Evolutionary conservation across 2,888 invertebrate genomes (phyloP).

Genomic region (Macrophya annulata): DNA sequence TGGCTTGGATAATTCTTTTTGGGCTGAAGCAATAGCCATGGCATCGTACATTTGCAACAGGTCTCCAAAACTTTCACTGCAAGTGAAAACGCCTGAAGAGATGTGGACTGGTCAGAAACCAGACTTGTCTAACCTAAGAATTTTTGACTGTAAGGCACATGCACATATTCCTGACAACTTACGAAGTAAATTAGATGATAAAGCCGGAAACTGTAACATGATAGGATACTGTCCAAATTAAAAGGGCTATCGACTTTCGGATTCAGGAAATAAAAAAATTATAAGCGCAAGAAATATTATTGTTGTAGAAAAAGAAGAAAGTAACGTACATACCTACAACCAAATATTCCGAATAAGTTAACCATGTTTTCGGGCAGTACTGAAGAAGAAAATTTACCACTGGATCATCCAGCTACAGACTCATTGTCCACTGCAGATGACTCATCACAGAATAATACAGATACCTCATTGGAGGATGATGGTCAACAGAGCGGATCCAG

Average conservation of each 20-base stretch:
- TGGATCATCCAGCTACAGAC: no score
- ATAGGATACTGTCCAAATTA: conserved; percentile 59
- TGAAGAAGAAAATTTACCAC: not conserved
- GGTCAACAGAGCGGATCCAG: no score
- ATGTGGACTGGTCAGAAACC: conserved; percentile 67
- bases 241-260: conserved; percentile 69
- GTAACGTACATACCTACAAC: not conserved
- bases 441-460: no score
- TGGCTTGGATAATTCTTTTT: conserved; percentile 64
- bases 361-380: not conserved
- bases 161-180: conserved; percentile 73
- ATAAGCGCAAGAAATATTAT: conserved; percentile 14
- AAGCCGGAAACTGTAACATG: conserved; percentile 71
- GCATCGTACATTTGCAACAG: conserved; percentile 68
- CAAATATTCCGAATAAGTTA: not conserved
- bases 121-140: conserved; percentile 66
- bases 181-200: conserved; percentile 72
- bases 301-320: conserved; percentile 63
- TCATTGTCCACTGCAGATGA: no score
- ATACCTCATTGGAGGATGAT: no score
- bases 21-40: conserved; percentile 71
- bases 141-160: conserved; percentile 70
- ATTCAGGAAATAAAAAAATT: conserved; percentile 65
- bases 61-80: conserved; percentile 62
- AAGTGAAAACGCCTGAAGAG: conserved; percentile 65